Conservation (phyloP, 2,888 invertebrate genomes). For the Napeogenes inachia region DNA sequence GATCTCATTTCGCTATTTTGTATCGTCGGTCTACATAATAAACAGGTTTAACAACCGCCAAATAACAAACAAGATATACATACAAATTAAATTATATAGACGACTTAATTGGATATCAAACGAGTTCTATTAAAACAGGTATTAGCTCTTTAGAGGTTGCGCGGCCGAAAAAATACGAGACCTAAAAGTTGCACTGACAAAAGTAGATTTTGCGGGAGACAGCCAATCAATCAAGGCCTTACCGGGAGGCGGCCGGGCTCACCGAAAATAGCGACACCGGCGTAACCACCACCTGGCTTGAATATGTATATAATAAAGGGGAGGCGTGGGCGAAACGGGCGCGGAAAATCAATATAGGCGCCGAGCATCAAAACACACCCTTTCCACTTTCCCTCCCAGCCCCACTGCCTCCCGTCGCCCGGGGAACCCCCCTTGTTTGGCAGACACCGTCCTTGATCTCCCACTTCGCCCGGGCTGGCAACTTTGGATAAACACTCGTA, state of each 20-base stretch:
- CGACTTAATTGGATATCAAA: not conserved
- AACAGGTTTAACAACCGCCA: conserved; percentile 21
- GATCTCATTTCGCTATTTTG: conserved; percentile 7
- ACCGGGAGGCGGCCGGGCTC: conserved; percentile 47
- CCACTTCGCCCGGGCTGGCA: conserved; percentile 64
- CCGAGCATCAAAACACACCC: conserved; percentile 73
- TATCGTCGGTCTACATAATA: conserved; percentile 1
- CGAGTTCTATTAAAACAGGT: conserved; percentile 7
- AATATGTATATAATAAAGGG: conserved; percentile 69
- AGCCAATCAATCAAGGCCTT: conserved; percentile 62
- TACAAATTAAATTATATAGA: not conserved
- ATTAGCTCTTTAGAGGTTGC: not conserved
- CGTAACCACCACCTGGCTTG: conserved; percentile 54
- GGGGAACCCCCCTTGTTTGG: conserved; percentile 75
- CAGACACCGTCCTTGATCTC: conserved; percentile 77
- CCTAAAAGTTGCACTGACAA: conserved; percentile 22
- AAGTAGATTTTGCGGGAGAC: conserved; percentile 31
- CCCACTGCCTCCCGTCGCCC: conserved; percentile 62
- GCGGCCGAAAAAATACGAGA: conserved; percentile 5
- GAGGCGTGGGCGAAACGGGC: conserved; percentile 49
- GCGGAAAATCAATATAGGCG: conserved; percentile 74
- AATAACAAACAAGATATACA: conserved; percentile 7
- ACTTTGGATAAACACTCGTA: conserved; percentile 72
- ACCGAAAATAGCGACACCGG: conserved; percentile 62
- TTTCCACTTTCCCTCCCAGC: conserved; percentile 39